Base-by-base conservation (phyloP, 2,797 vertebrate species). In the Labroides dimidiatus region DNA sequence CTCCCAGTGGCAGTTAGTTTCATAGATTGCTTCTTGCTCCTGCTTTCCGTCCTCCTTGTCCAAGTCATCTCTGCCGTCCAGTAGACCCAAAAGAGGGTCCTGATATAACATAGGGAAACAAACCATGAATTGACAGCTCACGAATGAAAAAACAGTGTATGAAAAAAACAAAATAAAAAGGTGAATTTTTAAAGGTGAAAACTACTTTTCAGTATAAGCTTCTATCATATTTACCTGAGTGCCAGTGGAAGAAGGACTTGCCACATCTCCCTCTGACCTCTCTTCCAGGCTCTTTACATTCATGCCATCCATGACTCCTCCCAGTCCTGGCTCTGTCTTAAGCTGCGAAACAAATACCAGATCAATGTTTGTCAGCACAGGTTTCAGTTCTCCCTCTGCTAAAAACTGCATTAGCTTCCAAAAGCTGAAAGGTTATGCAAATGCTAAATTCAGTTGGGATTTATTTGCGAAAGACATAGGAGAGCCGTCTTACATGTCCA, bases 1-100 rank as follows among this genome's bases (percentile, higher is more conserved):
- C 5, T 98, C 97, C 98, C 98, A 99, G 91, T 92, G 96, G 85
- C 97, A 99, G 84, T 98, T 98, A 14, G 98, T 99, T 87, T 99
- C 98, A 14, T 99, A 99, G 52, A 99, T 83, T 0, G 93, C 92
- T 64, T 99, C 97, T 0, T 96, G 93, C 85, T 99, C 98, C 0
- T 94, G 94, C 75, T 98, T 99, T 51, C 95, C 95, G 0, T 99
- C 97, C 53, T 99, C 98, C 85, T 97, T 97, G 85, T 99, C 97
- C 70, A 96, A 87, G 64, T 99, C 97, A 30, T 99, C 97, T 69
- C 96, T 89, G 13, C 96, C 94, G 43, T 98, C 97, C 51, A 99
- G 89, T 44, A 99, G 84, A 57, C 97, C 96, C 81, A 98, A 73
- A 50, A 99, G 92, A 56, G 96, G 96, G 69, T 99, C 97, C 97